Conservation (phyloP, 2,888 invertebrate genomes). For the Tuta absoluta region DNA sequence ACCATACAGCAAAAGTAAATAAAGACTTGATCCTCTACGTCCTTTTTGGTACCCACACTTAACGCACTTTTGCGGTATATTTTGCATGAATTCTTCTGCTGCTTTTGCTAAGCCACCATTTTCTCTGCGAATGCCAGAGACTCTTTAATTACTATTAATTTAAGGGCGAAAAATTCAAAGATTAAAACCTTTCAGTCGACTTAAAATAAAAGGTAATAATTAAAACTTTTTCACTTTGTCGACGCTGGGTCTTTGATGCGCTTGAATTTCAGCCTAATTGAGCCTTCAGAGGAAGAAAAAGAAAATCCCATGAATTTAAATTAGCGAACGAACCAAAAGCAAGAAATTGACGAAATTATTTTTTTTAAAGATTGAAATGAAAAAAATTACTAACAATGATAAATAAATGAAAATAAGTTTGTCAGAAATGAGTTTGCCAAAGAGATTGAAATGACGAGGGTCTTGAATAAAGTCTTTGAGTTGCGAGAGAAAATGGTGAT, state of each 20-base stretch:
- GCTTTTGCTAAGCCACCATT: neutral
- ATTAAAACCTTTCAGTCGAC: constrained; percentile 30
- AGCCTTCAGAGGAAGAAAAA: constrained; percentile 28
- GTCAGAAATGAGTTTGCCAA: neutral
- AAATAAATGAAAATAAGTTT: no score
- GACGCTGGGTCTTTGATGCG: constrained; percentile 28
- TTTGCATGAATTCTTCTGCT: neutral
- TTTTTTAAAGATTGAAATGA: neutral
- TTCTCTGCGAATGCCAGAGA: constrained; percentile 29
- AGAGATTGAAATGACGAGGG: neutral
- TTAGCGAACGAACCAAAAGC: constrained; percentile 26
- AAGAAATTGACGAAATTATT: neutral
- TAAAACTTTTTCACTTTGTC: constrained; percentile 41
- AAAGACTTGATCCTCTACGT: neutral
- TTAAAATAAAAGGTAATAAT: constrained; percentile 40
- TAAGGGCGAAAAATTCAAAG: constrained; percentile 29
- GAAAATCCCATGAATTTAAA: constrained; percentile 34
- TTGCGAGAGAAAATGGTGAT: no score
- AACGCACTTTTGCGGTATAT: neutral
- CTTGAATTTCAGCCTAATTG: constrained; percentile 32
- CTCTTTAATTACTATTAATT: constrained; percentile 30
- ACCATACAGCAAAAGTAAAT: neutral
- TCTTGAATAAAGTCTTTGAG: no score
- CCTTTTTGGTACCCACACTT: neutral
- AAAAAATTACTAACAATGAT: neutral